Percentiles rank a stretch among this genome's conserved stretches.
Conservation (phyloP, 2,888 invertebrate genomes). For the Onchidella celtica region DNA sequence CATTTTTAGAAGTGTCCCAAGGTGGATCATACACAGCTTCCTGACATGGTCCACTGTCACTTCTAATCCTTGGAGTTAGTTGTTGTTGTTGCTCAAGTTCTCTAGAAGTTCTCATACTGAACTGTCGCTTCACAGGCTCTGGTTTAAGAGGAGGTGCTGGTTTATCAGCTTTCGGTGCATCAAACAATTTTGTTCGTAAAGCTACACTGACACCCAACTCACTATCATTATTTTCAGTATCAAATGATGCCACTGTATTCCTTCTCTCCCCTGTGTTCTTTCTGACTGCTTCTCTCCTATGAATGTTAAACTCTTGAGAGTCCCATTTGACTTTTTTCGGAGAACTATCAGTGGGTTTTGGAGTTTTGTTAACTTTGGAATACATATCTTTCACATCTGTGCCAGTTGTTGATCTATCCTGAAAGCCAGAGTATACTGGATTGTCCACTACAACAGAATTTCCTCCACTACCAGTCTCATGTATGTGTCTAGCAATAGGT, state of each 20-base stretch:
- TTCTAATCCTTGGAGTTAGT: not conserved
- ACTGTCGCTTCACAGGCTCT: slow-evolving; percentile 29
- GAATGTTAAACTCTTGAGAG: slow-evolving; percentile 8
- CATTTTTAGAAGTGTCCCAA: slow-evolving; percentile 27
- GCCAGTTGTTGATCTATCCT: not conserved
- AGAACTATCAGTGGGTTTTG: slow-evolving; percentile 13
- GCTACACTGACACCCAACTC: slow-evolving; percentile 57
- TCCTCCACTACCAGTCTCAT: not conserved
- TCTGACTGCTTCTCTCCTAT: slow-evolving; percentile 26
- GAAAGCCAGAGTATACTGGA: not conserved
- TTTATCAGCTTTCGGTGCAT: slow-evolving; percentile 33
- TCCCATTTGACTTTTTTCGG: slow-evolving; percentile 13
- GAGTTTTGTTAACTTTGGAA: slow-evolving; percentile 47
- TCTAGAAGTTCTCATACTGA: slow-evolving; percentile 34
- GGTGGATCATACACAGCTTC: slow-evolving; percentile 33
- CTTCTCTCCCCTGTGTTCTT: slow-evolving; percentile 47
- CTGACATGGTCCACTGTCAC: not conserved
- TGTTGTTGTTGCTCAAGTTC: slow-evolving; percentile 24
- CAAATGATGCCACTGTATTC: slow-evolving; percentile 44
- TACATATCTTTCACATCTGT: slow-evolving; percentile 35
- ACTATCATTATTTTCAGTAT: not conserved
- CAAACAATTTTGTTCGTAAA: slow-evolving; percentile 63
- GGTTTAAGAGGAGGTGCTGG: slow-evolving; percentile 48
- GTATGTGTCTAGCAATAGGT: not conserved
- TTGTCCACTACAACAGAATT: slow-evolving; percentile 12